Evolutionary conservation across 2,888 invertebrate species (phyloP), one percentile per base, ranked within the genome.

Genomic region (Drosophila putrida): DNA sequence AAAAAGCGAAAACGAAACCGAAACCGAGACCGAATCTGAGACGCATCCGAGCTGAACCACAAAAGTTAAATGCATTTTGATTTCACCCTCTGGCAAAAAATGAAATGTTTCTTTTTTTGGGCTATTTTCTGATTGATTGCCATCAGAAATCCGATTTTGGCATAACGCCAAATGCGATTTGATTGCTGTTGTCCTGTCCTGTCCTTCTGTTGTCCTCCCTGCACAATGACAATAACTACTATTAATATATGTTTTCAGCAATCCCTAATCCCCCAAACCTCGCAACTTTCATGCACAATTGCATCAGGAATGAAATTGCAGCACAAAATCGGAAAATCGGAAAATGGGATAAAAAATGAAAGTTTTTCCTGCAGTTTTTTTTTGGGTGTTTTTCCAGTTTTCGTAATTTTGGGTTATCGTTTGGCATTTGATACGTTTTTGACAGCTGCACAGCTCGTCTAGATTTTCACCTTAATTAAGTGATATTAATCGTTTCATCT

Each of bases 71-170:
- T 87, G 87, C 87, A 79, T 51, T 87, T 85, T 88, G 88, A 83
- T 84, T 84, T 78, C 78, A 76, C 62, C 77, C 71, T 50, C 61
- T 27, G 50, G 60, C 49, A 64, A 65, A 74, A 49, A 64, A 50
- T n/a, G 59, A 65, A 75, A 43, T 70, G 73, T 82, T 73, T 61
- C 73, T 77, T 82, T 75, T 61, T 70, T 54, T 39, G 55, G 60
- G 33, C 58, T 75, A 70, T 64, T 74, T 67, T 78, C 73, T 88
- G 88, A 88, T 88, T 89, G 88, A 88, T 88, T 85, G 89, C 61
- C 81, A 89, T 88, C 88, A 89, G 77, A 82, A 82, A 90, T 90
- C 90, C 81, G 90, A 78, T 88, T 90, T 78, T 82, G 80, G 80
- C 72, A 78, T 75, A 80, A 80, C 79, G 74, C 71, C 82, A 90